Base-by-base conservation (phyloP, 2,888 invertebrate genomes). In the Yponomeuta plumbellus region DNA sequence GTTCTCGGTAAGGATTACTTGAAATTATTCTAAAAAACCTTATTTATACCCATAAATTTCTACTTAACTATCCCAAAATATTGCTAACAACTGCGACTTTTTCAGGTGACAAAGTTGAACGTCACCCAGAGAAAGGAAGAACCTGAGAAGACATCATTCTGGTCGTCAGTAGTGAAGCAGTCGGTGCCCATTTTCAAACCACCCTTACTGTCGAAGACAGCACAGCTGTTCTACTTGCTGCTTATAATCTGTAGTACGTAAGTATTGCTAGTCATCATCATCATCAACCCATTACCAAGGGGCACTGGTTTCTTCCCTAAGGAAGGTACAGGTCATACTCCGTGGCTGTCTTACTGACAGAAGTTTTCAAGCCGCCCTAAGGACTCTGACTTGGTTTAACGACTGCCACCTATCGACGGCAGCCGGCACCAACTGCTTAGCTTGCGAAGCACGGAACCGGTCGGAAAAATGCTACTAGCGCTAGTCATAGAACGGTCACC, bases 211-310 rank as follows among this genome's bases (percentile, higher is more conserved):
- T 84, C 80, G 73, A 85, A 85, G 56, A 93, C 93, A 0, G 20
- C 89, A 1, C 86, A 94, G 39, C 80, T 92, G 5, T 92, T 91
- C 73, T 84, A 85, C 61, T 83, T 94, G 10, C 86, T 92, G 76
- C 89, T 92, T 68, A 77, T 92, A 1, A 93, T 93, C 70, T 92
- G 92, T 86, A 91, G 92, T 75, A 93, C 93, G 94, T 94, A 80
- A 86, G 91, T 80, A n/a, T 39, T 61, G 13, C 5, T 34, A 34
- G 34, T n/a, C n/a, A n/a, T n/a, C n/a, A n/a, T n/a, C n/a, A n/a
- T n/a, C n/a, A n/a, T n/a, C n/a, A n/a, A n/a, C n/a, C n/a, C n/a
- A n/a, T n/a, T n/a, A n/a, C n/a, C n/a, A n/a, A n/a, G n/a, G n/a
- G n/a, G n/a, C n/a, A n/a, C n/a, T n/a, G n/a, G n/a, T n/a, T n/a